Evolutionary conservation across 2,113 vertebrate genomes (phyloP).

Genomic region (Turdus rufiventris): DNA sequence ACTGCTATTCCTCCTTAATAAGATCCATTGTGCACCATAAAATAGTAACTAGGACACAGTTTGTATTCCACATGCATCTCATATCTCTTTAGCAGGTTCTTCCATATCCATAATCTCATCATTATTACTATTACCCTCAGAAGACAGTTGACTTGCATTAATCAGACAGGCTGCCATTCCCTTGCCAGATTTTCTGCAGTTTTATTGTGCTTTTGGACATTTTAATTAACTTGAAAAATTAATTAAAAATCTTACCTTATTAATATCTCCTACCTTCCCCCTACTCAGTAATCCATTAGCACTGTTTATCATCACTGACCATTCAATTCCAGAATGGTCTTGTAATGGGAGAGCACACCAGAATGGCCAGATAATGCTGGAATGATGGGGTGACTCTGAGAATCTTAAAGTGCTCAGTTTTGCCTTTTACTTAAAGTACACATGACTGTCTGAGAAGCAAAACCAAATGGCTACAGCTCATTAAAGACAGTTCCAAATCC

Average conservation of each 20-base stretch:
- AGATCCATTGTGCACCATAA: conserved; percentile 83
- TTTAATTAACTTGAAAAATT: conserved; percentile 86
- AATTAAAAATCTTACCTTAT: conserved; percentile 80
- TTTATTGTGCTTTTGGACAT: conserved; percentile 85
- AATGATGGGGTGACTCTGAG: background rate
- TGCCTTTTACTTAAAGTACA: background rate
- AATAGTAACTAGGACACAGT: conserved; percentile 78
- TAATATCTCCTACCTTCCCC: conserved; percentile 65
- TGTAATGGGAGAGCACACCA: background rate
- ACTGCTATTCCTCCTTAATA: conserved; percentile 79
- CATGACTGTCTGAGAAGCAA: background rate
- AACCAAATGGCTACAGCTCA: background rate
- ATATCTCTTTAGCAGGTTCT: conserved; percentile 78
- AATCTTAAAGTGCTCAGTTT: background rate
- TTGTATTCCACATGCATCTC: conserved; percentile 76
- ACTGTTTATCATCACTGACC: conserved; percentile 74
- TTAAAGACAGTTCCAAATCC: conserved; percentile 7
- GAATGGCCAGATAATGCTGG: background rate
- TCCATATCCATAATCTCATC: conserved; percentile 81
- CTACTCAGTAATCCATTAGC: conserved; percentile 61
- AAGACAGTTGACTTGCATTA: conserved; percentile 81
- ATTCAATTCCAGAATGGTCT: conserved; percentile 27
- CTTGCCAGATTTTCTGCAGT: conserved; percentile 78
- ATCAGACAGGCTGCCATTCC: conserved; percentile 78
- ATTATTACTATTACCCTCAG: conserved; percentile 81